These are phyloP conservation scores for Augochlora pura DNA, from an alignment of 1,140 invertebrate species.

Conservation along the genomic window DNA sequence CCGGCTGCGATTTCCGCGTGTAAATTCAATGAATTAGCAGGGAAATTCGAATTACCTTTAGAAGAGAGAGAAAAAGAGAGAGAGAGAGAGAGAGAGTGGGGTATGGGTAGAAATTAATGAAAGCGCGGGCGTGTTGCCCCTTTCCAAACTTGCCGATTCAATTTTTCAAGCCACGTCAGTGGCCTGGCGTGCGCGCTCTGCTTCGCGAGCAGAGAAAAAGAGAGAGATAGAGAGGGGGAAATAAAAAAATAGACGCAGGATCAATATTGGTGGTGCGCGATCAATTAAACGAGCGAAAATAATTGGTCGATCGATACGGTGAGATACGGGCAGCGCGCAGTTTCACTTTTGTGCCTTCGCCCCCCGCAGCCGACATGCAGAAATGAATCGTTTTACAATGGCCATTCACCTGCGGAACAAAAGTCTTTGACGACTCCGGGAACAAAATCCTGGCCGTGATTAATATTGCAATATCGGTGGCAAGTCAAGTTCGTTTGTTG, in stretches of 20 bases:
- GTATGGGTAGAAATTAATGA: slow-evolving; percentile 1
- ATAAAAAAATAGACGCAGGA: neutral
- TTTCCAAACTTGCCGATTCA: neutral
- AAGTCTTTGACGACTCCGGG: no score
- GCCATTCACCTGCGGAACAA: no score
- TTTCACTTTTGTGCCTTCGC: slow-evolving; percentile 1
- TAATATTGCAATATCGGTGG: no score
- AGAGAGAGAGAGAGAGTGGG: no score
- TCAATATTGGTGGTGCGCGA: neutral
- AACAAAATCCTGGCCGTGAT: no score
- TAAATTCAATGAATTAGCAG: no score
- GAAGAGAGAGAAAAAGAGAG: no score
- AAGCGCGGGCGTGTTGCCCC: neutral
- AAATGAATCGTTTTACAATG: no score
- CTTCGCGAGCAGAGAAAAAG: neutral
- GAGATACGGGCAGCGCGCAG: neutral
- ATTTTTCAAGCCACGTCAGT: slow-evolving; percentile 6
- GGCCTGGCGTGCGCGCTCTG: neutral
- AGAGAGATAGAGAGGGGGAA: neutral
- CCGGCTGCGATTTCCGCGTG: no score
- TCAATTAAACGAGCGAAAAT: slow-evolving; percentile 7
- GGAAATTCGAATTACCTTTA: no score
- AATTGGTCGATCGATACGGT: neutral
- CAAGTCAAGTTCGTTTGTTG: no score
- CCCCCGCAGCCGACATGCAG: neutral